Evolutionary conservation across 1,140 invertebrate species (phyloP).

Genomic region (Augochlora pura): DNA sequence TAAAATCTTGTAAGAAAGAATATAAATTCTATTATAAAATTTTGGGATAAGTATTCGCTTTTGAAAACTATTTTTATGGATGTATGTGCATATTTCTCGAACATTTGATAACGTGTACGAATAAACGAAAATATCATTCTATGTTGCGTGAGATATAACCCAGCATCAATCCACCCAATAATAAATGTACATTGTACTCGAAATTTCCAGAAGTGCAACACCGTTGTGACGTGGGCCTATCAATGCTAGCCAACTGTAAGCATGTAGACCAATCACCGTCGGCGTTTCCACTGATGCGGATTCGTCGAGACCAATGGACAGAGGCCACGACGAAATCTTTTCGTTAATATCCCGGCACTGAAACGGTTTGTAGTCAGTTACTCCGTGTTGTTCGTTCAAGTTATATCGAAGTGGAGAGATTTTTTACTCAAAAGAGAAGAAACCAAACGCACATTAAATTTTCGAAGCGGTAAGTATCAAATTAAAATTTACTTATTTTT

Average conservation of each 20-base stretch:
- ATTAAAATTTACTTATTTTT: background rate
- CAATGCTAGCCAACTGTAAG: slow-evolving; percentile 76
- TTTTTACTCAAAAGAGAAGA: slow-evolving; percentile 14
- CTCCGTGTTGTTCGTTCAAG: slow-evolving; percentile 52
- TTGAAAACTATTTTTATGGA: no score
- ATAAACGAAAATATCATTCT: background rate
- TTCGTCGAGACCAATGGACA: slow-evolving; percentile 75
- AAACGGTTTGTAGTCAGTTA: slow-evolving; percentile 73
- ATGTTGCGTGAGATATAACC: background rate
- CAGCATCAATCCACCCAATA: slow-evolving; percentile 16
- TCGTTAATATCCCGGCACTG: slow-evolving; percentile 78
- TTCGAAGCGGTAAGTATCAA: slow-evolving; percentile 16
- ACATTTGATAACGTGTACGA: background rate
- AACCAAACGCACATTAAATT: background rate
- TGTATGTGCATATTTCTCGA: no score
- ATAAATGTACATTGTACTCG: slow-evolving; percentile 34
- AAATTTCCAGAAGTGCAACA: slow-evolving; percentile 65
- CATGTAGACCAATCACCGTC: slow-evolving; percentile 66
- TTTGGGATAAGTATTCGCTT: no score
- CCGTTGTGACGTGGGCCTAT: slow-evolving; percentile 81
- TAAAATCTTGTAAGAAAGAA: no score
- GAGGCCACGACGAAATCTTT: slow-evolving; percentile 79
- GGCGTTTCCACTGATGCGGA: slow-evolving; percentile 66
- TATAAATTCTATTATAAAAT: no score
- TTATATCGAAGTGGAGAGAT: background rate